Percentiles rank a stretch among this genome's conserved stretches.
These are phyloP conservation scores for Sitta europaea DNA, from an alignment of 2,113 vertebrate genomes.

Conservation along the genomic window DNA sequence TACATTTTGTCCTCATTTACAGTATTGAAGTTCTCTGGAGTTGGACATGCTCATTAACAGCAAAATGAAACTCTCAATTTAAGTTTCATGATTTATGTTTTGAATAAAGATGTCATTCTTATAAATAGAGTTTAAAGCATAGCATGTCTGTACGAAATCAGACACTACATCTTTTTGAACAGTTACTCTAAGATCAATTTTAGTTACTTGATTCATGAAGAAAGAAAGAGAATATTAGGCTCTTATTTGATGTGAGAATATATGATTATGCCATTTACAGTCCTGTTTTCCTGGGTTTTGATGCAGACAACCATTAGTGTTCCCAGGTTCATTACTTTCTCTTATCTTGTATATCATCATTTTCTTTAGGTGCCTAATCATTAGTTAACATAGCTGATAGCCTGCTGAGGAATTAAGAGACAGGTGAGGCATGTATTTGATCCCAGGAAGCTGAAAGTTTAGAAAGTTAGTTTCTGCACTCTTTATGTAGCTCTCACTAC, in stretches of 20 bases:
- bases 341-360: neutral
- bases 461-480: neutral
- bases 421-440: neutral
- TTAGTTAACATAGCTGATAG: neutral
- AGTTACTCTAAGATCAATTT: neutral
- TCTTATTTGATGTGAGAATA: neutral
- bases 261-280: neutral
- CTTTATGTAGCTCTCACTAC: neutral
- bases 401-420: neutral
- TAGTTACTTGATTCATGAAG: neutral
- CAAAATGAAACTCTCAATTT: neutral
- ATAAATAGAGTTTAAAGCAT: neutral
- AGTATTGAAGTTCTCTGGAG: neutral
- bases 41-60: neutral
- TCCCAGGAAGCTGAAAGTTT: neutral
- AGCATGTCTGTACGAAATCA: neutral
- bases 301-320: neutral
- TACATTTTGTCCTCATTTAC: slow-evolving; percentile 19
- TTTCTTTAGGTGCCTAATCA: neutral
- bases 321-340: neutral
- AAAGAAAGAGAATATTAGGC: neutral
- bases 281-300: neutral
- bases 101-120: neutral
- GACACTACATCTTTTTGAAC: neutral
- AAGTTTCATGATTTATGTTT: neutral